Conservation (phyloP, 2,797 vertebrate genomes). For the Coccyzus lansbergi region DNA sequence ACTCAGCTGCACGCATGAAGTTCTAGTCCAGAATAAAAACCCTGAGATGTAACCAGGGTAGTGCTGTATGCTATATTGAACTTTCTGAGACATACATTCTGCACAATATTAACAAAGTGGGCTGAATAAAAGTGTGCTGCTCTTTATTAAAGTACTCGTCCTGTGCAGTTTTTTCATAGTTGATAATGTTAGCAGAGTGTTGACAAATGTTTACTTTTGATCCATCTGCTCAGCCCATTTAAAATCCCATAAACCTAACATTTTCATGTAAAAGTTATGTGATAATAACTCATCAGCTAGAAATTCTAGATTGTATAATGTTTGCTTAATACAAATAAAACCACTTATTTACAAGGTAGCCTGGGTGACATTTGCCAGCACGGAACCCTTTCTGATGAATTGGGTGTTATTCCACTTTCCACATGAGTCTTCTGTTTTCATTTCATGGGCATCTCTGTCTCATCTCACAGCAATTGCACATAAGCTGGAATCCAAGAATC, state of each 20-base stretch:
- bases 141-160: not conserved
- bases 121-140: not conserved
- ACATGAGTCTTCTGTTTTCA: not conserved
- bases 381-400: not conserved
- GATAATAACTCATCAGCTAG: not conserved
- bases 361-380: not conserved
- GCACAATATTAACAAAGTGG: not conserved
- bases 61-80: fast-evolving
- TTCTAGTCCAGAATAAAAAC: not conserved
- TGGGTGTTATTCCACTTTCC: not conserved
- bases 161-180: not conserved
- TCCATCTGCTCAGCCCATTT: not conserved
- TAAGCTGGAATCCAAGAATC: not conserved
- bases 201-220: not conserved
- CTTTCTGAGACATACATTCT: not conserved
- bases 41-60: not conserved
- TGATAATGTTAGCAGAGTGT: not conserved
- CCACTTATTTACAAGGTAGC: not conserved
- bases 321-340: conserved; percentile 4
- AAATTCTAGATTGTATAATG: not conserved
- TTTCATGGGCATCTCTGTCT: not conserved
- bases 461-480: not conserved
- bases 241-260: not conserved
- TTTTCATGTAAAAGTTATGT: not conserved
- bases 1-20: not conserved